Percentiles rank a stretch among this genome's conserved stretches.
Conservation (phyloP, 2,888 invertebrate species). For the Tenthredo notha region DNA sequence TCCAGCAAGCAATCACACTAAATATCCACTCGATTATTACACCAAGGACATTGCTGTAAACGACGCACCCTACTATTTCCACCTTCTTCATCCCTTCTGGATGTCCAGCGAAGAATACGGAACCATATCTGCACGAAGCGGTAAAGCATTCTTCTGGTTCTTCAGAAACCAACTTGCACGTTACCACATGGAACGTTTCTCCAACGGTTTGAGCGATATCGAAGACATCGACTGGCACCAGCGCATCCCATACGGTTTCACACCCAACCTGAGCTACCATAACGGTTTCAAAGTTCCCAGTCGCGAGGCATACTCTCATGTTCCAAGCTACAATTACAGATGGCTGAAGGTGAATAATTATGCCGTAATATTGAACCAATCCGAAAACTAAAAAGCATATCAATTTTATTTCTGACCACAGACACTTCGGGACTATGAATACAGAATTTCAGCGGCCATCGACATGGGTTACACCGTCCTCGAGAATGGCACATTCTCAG, state of each 20-base stretch:
- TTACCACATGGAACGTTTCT: constrained; percentile 84
- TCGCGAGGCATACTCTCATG: constrained; percentile 79
- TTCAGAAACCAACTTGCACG: constrained; percentile 85
- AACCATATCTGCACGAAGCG: constrained; percentile 79
- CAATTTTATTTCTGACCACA: background rate
- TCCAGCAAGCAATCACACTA: constrained; percentile 80
- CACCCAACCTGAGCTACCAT: constrained; percentile 80
- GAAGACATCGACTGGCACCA: constrained; percentile 80
- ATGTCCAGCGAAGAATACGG: constrained; percentile 77
- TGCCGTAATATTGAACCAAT: background rate
- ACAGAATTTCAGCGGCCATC: constrained; percentile 70
- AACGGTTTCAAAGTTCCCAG: constrained; percentile 82
- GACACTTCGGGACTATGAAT: constrained; percentile 58
- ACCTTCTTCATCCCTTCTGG: constrained; percentile 83
- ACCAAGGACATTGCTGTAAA: constrained; percentile 84
- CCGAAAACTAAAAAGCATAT: background rate
- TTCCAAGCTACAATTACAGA: constrained; percentile 72
- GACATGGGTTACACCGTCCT: constrained; percentile 67
- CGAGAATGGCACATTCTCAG: constrained; percentile 67
- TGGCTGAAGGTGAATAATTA: constrained; percentile 66
- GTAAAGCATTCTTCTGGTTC: constrained; percentile 83
- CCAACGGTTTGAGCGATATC: constrained; percentile 82
- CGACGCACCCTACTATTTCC: constrained; percentile 83
- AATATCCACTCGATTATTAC: constrained; percentile 80
- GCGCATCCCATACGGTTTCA: constrained; percentile 79